phyloP scores from a whole-genome alignment of 1,140 invertebrate species.

The Manduca sexta region DNA sequence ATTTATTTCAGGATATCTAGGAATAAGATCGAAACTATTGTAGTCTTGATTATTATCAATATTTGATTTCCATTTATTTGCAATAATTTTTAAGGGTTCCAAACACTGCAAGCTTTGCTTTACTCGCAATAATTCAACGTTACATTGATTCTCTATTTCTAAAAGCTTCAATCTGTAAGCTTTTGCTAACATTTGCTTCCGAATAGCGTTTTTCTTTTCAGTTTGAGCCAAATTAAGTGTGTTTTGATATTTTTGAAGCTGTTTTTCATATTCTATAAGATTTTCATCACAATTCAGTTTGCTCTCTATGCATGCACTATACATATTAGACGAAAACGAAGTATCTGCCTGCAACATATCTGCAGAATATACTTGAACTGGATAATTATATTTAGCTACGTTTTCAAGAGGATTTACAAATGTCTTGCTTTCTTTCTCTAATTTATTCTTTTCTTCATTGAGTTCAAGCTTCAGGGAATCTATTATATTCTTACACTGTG shows the following conservation, averaged over 20 bases:
- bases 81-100: constrained; percentile 65
- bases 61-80: constrained; percentile 48
- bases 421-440: constrained; percentile 33
- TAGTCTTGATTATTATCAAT: constrained; percentile 36
- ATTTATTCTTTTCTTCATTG: constrained; percentile 48
- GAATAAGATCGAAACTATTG: constrained; percentile 49
- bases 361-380: not conserved
- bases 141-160: constrained; percentile 75
- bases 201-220: constrained; percentile 63
- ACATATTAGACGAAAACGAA: constrained; percentile 13
- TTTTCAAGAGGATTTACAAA: not conserved
- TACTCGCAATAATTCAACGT: constrained; percentile 69
- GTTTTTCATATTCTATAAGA: constrained; percentile 64
- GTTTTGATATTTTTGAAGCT: constrained; percentile 56
- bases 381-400: not conserved
- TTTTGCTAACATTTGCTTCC: constrained; percentile 67
- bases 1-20: constrained; percentile 49
- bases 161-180: constrained; percentile 67
- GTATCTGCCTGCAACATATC: constrained; percentile 3
- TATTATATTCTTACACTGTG: constrained; percentile 48
- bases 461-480: constrained; percentile 51
- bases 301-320: constrained; percentile 35
- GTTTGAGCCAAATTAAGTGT: constrained; percentile 60
- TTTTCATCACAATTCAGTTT: constrained; percentile 54
- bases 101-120: constrained; percentile 72